These are phyloP conservation scores for Leptinotarsa tumamoca DNA, from an alignment of 2,888 invertebrate genomes.

Conservation along the genomic window DNA sequence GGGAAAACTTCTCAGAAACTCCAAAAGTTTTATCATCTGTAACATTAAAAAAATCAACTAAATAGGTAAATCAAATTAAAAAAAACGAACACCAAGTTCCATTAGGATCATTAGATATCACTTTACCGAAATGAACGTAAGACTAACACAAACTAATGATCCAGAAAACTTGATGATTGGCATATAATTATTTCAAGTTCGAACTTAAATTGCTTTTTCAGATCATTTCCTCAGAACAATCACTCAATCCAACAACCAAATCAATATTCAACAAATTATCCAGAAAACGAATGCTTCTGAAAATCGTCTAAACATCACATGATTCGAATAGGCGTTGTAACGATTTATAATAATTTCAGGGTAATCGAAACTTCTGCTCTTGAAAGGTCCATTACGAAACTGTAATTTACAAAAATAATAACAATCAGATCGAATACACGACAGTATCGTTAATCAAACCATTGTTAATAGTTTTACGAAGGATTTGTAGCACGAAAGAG, in stretches of 20 bases:
- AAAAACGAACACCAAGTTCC: background rate
- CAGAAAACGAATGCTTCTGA: conserved; percentile 30
- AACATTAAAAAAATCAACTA: too few species aligned
- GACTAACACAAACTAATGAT: conserved; percentile 35
- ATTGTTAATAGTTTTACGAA: conserved; percentile 8
- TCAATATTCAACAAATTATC: conserved; percentile 43
- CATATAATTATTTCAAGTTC: conserved; percentile 41
- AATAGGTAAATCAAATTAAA: background rate
- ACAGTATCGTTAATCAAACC: conserved; percentile 13
- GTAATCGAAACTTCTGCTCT: conserved; percentile 51
- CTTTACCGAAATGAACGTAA: conserved; percentile 34
- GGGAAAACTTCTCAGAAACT: too few species aligned
- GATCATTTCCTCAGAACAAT: conserved; percentile 39
- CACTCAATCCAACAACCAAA: conserved; percentile 38
- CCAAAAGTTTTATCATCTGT: too few species aligned
- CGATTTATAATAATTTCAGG: conserved; percentile 51
- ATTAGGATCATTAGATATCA: conserved; percentile 27
- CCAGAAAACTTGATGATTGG: conserved; percentile 41
- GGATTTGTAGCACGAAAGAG: conserved; percentile 11
- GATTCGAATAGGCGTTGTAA: conserved; percentile 38
- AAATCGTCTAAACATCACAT: conserved; percentile 24
- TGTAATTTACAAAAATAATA: conserved; percentile 15
- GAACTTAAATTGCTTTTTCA: conserved; percentile 46
- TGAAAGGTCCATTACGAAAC: conserved; percentile 53
- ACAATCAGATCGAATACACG: conserved; percentile 12